These are phyloP conservation scores for Pelochelys cantorii DNA, from an alignment of 2,797 vertebrate genomes.

Conservation along the genomic window DNA sequence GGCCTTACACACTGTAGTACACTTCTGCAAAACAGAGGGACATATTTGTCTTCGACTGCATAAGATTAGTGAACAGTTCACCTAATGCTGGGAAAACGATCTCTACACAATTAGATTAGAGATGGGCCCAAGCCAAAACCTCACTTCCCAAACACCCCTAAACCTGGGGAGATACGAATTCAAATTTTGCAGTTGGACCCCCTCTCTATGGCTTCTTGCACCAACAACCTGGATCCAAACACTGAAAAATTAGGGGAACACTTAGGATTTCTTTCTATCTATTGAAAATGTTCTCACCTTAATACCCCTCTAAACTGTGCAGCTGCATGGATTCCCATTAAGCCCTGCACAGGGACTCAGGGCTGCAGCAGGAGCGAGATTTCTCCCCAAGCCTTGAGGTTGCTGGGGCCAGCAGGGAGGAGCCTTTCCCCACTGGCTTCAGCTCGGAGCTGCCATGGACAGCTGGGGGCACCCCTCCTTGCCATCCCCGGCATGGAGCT, in stretches of 20 bases:
- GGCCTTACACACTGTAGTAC: background rate
- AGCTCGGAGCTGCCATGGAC: too few species aligned
- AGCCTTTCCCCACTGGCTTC: too few species aligned
- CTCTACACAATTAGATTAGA: background rate
- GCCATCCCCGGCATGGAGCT: too few species aligned
- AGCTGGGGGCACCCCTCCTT: too few species aligned
- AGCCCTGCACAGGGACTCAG: too few species aligned
- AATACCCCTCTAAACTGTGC: too few species aligned
- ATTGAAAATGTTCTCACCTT: background rate
- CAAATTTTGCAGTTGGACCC: background rate
- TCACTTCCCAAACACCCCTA: background rate
- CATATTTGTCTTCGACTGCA: background rate
- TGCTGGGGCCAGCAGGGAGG: too few species aligned
- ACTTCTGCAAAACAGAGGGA: background rate
- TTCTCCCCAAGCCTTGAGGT: too few species aligned
- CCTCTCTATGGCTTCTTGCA: background rate
- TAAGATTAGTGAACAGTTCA: background rate
- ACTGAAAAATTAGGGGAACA: background rate
- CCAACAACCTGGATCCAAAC: background rate
- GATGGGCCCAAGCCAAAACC: background rate
- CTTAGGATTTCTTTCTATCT: background rate
- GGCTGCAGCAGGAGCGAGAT: too few species aligned
- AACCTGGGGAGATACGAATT: background rate
- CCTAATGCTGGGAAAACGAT: background rate
- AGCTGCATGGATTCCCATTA: too few species aligned